phyloP scores from a whole-genome alignment of 1,140 invertebrate genomes.

The Maconellicoccus hirsutus region DNA sequence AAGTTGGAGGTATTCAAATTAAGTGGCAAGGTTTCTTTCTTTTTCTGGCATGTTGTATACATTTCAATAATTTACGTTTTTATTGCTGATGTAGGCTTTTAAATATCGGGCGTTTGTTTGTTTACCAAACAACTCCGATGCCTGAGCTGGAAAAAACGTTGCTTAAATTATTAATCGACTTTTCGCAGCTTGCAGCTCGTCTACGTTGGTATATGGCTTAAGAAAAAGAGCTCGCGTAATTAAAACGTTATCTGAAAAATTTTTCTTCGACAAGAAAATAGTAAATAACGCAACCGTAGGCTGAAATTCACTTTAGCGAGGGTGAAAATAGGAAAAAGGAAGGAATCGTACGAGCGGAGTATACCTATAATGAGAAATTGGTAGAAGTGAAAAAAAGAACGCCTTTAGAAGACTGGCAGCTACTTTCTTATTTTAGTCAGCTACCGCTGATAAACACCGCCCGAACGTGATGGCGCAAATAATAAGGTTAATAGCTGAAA shows the following conservation, averaged over 20 bases:
- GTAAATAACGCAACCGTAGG: background rate
- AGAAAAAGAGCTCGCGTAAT: background rate
- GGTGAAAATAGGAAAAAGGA: background rate
- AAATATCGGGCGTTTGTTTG: background rate
- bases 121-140: background rate
- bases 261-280: background rate
- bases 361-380: background rate
- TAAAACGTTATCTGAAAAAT: constrained; percentile 3
- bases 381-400: background rate
- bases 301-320: background rate
- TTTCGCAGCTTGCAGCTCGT: too few relatives aligned
- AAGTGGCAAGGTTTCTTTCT: too few relatives aligned
- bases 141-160: background rate
- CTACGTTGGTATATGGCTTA: too few relatives aligned
- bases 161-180: too few relatives aligned
- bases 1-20: background rate
- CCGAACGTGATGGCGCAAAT: constrained; percentile 16
- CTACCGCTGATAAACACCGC: constrained; percentile 17
- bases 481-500: constrained; percentile 20
- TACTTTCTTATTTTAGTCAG: constrained; percentile 21
- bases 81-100: background rate
- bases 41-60: background rate
- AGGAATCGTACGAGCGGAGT: background rate
- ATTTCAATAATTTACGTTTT: background rate
- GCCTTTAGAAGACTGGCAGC: background rate